Base-by-base conservation (phyloP, 2,797 vertebrate genomes). In the Poeciliopsis infans region DNA sequence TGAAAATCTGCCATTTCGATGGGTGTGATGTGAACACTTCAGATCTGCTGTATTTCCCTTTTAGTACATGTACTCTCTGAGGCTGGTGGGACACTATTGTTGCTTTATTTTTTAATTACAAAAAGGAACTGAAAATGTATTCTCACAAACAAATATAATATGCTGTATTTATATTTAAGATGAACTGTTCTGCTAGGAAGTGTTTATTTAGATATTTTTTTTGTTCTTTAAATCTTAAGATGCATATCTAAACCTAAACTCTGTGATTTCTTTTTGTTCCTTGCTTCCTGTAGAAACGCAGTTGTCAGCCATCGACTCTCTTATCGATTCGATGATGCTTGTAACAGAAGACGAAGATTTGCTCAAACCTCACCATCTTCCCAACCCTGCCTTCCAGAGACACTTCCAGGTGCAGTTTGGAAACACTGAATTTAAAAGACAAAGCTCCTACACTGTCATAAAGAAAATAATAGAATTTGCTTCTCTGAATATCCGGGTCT, bases 311-410 rank as follows among this genome's bases (percentile, higher is more conserved):
- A 90, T 98, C 75, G 98, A 98, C 85, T 94, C 95, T 77, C 88
- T 99, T 83, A 99, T 99, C 81, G 97, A 97, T 88, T 97, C 97
- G 59, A 99, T 99, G 98, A 98, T 95, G 95, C 92, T 99, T 95
- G 81, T 97, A 82, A 86, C 97, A 82, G 82, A 94, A 74, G 92
- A 95, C 49, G 95, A 97, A 81, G 98, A 99, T 91, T 74, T 97
- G 39, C 95, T 98, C 84, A 97, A 97, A 85, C 96, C 95, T 78
- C 96, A 95, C 91, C 93, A 96, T 90, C 96, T 99, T 80, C 97
- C 97, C 86, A 99, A 99, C 85, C 98, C 98, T 71, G 92, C 95
- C 78, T 99, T 97, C 94, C 98, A 99, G 94, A 97, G 98, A 81
- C 95, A 97, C 11, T 99, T 97, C 93, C 98, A 99, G 97, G 98